Conservation (phyloP, 2,888 invertebrate species). For the Bibio marci region DNA sequence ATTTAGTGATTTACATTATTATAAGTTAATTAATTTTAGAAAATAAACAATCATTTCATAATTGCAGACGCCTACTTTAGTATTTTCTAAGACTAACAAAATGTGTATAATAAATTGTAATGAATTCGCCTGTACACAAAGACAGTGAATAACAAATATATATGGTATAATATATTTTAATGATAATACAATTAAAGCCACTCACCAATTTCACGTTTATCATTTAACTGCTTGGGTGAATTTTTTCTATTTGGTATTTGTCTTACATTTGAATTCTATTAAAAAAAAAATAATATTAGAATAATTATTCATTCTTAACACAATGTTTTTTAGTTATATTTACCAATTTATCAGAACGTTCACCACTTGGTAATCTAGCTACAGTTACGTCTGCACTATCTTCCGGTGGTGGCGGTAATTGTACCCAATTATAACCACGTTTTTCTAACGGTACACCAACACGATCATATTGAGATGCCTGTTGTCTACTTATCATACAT, state of each 20-base stretch:
- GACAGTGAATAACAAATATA: no score
- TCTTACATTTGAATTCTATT: conserved; percentile 25
- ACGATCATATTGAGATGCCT: conserved; percentile 75
- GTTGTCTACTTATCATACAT: conserved; percentile 50
- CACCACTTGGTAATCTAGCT: conserved; percentile 69
- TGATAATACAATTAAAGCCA: no score
- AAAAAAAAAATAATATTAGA: conserved; percentile 14
- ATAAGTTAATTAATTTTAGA: no score
- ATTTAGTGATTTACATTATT: no score
- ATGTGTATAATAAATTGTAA: no score
- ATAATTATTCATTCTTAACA: no score
- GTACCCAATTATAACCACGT: conserved; percentile 86
- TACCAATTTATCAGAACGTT: conserved; percentile 60
- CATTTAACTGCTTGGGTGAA: conserved; percentile 38
- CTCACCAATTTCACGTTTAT: conserved; percentile 29
- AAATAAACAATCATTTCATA: no score
- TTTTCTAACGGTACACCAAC: conserved; percentile 82
- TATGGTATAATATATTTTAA: no score
- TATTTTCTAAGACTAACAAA: no score
- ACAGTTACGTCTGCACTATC: conserved; percentile 73
- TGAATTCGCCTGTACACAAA: no score
- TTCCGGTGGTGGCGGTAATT: conserved; percentile 82
- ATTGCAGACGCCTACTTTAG: no score
- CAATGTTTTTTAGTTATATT: conserved; percentile 10
- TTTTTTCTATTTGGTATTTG: conserved; percentile 42